Evolutionary conservation across 1,140 invertebrate genomes (phyloP), one percentile per base, ranked within the genome.

Genomic region (Lasioglossum albipes): DNA sequence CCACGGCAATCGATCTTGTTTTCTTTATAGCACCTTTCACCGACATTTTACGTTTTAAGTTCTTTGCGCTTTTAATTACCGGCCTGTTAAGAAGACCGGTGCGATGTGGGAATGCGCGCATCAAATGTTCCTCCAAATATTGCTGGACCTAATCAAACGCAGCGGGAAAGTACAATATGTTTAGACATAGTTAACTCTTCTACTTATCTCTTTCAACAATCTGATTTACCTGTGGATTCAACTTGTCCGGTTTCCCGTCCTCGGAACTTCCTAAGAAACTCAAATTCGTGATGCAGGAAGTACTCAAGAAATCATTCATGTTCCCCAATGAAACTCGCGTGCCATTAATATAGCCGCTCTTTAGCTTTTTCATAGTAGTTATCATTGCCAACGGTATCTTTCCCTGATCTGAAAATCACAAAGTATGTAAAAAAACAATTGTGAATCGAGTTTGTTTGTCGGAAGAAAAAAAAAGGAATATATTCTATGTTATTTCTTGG

Each of bases 321-420:
- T 96, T 96, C 59, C 98, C 98, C 31, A 99, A 93, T 76, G 98
- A 98, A 0, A 99, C 98, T 91, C 98, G 96, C 22, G 99, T 99
- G 42, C 98, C 99, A 92, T 99, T 99, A 64, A 99, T 99, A 90
- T 99, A 99, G 41, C 99, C 99, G 85, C 98, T 99, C 93, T 99
- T 99, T 2, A 99, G 94, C 93, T 99, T 99, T 90, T 99, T 98
- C 94, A 99, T 98, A 6, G 98, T 99, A 22, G 98, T 98, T 84
- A 99, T 96, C 95, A 99, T 97, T 0, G 98, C 97, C 89, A 97
- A 94, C 9, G 98, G 98, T 73, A 99, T 96, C 92, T 96, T 97
- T 70, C 97, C 97, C 93, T 98, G 96, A 94, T 99, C 98, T 99
- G 93, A 83, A 95, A 49, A 95, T 88, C n/a, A 76, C 13, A 61